These are phyloP conservation scores for Sinocyclocheilus maitianheensis DNA, from an alignment of 2,113 vertebrate species.

Conservation along the genomic window DNA sequence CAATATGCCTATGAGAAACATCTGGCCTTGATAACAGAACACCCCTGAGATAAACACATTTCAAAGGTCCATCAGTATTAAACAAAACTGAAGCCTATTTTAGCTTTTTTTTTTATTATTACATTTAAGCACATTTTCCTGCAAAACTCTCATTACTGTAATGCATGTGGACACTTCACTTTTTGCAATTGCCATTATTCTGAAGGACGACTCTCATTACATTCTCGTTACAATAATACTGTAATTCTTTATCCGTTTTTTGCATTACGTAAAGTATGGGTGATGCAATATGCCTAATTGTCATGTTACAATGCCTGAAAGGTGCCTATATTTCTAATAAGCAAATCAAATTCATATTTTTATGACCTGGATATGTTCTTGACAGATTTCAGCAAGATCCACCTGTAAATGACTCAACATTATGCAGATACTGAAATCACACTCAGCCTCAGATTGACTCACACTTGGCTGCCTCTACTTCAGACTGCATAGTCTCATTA, in stretches of 20 bases:
- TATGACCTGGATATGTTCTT: neutral
- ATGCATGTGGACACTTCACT: neutral
- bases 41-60: neutral
- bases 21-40: neutral
- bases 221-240: neutral
- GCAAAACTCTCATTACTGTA: neutral
- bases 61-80: neutral
- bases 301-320: neutral
- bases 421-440: conserved; percentile 30
- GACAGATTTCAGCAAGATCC: neutral
- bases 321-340: neutral
- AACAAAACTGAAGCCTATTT: neutral
- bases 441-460: conserved; percentile 28
- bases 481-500: conserved; percentile 27
- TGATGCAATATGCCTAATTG: too few relatives aligned
- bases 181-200: neutral
- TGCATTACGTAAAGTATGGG: neutral
- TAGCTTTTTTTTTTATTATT: neutral
- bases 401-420: conserved; percentile 38
- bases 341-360: neutral
- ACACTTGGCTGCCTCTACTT: conserved; percentile 32
- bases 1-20: conserved; percentile 2
- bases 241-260: neutral
- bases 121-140: neutral
- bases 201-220: neutral